phyloP scores from a whole-genome alignment of 2,113 vertebrate genomes.

The Falco punctatus region DNA sequence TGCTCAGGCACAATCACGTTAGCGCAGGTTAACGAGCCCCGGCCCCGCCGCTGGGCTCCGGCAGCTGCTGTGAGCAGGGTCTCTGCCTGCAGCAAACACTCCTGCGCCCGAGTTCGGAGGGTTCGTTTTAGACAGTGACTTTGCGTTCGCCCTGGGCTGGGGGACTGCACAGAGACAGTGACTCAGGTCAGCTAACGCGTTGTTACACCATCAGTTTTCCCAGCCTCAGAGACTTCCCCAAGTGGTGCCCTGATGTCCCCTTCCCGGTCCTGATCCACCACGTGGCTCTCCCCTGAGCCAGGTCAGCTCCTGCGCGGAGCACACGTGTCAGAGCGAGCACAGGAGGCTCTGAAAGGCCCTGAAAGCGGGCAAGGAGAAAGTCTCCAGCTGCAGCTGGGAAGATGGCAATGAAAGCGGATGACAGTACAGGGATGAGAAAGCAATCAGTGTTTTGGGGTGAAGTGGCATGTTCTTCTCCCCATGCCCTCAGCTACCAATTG shows the following conservation, averaged over 20 bases:
- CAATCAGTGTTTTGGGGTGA: not conserved
- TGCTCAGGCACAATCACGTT: accelerated
- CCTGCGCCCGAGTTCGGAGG: not conserved
- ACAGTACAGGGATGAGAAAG: not conserved
- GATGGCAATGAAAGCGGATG: not conserved
- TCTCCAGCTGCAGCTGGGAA: not conserved
- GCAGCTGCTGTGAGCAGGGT: not conserved
- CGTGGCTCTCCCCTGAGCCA: accelerated
- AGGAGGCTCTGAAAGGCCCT: not conserved
- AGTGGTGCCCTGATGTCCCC: not conserved
- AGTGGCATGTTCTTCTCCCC: not conserved
- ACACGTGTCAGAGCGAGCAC: not conserved
- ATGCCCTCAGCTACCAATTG: not conserved
- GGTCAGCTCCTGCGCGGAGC: not conserved
- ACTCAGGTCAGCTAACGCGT: not conserved
- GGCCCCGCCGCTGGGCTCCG: accelerated
- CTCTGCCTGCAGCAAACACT: not conserved
- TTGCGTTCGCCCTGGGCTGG: not conserved
- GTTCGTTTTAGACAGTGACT: not conserved
- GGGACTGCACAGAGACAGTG: not conserved
- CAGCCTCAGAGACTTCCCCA: not conserved
- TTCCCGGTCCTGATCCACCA: not conserved
- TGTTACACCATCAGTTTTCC: not conserved
- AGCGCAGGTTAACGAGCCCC: not conserved
- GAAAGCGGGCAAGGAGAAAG: not conserved